Conservation (phyloP, 37 sponge, comb jelly and placozoan species). For the Halisarca cf. caerulea region DNA sequence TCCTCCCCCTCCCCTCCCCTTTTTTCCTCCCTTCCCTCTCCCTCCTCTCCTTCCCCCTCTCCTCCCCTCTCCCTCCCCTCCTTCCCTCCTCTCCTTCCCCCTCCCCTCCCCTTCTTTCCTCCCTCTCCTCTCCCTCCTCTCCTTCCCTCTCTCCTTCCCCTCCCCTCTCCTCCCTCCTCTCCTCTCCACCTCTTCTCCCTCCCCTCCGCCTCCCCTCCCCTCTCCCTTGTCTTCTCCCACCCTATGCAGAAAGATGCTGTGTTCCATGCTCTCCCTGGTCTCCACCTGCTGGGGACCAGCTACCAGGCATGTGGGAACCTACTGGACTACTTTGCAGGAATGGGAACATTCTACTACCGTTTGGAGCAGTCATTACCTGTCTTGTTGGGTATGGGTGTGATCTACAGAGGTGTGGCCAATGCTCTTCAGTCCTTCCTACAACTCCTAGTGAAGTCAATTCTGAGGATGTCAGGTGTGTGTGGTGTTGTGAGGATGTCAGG, state of each 20-base stretch:
- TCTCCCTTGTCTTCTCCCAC: background rate
- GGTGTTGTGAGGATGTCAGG: too few species aligned
- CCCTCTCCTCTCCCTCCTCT: conserved; percentile 11
- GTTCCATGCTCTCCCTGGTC: conserved; percentile 52
- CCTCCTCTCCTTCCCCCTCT: background rate
- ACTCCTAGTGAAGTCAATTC: background rate
- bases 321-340: conserved; percentile 48
- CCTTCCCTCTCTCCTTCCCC: background rate
- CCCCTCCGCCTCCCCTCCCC: background rate
- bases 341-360: conserved; percentile 26
- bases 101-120: conserved; percentile 1
- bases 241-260: background rate
- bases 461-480: background rate
- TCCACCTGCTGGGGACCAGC: conserved; percentile 64
- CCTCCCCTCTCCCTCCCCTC: background rate
- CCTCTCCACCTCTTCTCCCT: background rate
- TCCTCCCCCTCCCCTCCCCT: background rate
- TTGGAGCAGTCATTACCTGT: background rate
- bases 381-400: background rate
- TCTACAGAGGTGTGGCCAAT: background rate
- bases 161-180: background rate
- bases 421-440: background rate
- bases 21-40: background rate
- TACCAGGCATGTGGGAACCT: conserved; percentile 45
- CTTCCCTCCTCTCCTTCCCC: background rate